These are phyloP conservation scores for Mya arenaria DNA, from an alignment of 1,140 invertebrate genomes.

Conservation along the genomic window DNA sequence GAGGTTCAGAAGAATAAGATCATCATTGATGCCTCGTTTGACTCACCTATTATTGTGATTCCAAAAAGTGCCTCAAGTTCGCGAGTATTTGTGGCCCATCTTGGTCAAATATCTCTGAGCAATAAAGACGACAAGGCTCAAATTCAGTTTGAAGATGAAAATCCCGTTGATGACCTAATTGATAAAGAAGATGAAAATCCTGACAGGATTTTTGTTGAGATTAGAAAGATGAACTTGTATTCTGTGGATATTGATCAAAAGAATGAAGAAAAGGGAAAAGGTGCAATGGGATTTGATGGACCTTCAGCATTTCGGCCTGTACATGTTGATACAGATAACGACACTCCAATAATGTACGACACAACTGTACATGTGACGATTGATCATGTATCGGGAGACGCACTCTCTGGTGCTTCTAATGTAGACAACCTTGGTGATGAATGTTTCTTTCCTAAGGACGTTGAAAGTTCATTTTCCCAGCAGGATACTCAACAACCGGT, in stretches of 20 bases:
- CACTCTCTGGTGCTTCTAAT: too few relatives aligned
- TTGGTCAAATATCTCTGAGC: constrained; percentile 91
- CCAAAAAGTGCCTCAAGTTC: constrained; percentile 89
- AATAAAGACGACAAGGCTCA: constrained; percentile 63
- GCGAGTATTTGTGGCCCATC: constrained; percentile 94
- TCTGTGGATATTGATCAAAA: constrained; percentile 86
- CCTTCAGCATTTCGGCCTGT: too few relatives aligned
- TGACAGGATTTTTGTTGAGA: constrained; percentile 83
- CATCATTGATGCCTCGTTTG: constrained; percentile 87
- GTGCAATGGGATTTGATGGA: too few relatives aligned
- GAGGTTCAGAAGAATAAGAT: constrained; percentile 59
- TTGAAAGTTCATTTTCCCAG: too few relatives aligned
- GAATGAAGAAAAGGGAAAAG: too few relatives aligned
- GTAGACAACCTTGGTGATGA: too few relatives aligned
- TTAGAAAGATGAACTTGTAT: constrained; percentile 94
- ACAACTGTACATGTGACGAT: constrained; percentile 88
- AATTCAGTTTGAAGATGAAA: constrained; percentile 38
- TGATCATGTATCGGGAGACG: constrained; percentile 58
- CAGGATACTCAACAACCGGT: not conserved
- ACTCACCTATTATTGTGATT: constrained; percentile 94
- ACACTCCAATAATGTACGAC: constrained; percentile 83
- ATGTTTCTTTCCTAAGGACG: too few relatives aligned
- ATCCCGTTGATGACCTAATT: constrained; percentile 2
- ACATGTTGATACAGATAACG: constrained; percentile 52
- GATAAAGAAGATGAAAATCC: constrained; percentile 18